phyloP scores from a whole-genome alignment of 2,888 invertebrate genomes.

The Amorpha juglandis region DNA sequence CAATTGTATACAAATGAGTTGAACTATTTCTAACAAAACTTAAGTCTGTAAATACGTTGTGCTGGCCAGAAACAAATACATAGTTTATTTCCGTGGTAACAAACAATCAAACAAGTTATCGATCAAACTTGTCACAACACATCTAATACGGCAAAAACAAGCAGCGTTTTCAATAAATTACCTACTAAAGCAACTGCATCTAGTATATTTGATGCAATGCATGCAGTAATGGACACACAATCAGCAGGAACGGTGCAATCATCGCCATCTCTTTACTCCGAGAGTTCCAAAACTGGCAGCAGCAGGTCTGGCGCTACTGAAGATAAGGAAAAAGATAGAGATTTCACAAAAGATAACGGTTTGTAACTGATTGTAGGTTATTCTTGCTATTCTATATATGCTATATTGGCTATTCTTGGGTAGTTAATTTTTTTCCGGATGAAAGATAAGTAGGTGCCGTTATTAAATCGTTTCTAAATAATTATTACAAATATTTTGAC shows the following conservation, averaged over 20 bases:
- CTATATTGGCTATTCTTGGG: too few relatives aligned
- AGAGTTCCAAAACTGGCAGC: conserved; percentile 62
- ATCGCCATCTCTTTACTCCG: conserved; percentile 56
- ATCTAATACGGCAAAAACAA: background rate
- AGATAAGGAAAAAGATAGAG: conserved; percentile 52
- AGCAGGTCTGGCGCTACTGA: conserved; percentile 47
- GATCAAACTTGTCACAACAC: background rate
- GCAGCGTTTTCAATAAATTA: background rate
- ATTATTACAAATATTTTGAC: too few relatives aligned
- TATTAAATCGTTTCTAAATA: too few relatives aligned
- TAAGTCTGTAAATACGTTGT: too few relatives aligned
- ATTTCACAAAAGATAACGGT: conserved; percentile 73
- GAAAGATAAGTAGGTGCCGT: too few relatives aligned
- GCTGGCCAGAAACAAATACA: background rate
- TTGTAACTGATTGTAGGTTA: conserved; percentile 25
- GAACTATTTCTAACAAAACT: too few relatives aligned
- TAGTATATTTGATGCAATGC: background rate
- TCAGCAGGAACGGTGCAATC: conserved; percentile 63
- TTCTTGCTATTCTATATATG: too few relatives aligned
- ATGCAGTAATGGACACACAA: conserved; percentile 26
- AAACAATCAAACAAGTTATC: background rate
- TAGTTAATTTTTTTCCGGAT: too few relatives aligned
- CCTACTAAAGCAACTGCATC: background rate
- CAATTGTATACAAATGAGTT: too few relatives aligned
- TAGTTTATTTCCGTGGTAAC: background rate